Conservation (phyloP, 2,888 invertebrate species). For the Brachyptera risi region DNA sequence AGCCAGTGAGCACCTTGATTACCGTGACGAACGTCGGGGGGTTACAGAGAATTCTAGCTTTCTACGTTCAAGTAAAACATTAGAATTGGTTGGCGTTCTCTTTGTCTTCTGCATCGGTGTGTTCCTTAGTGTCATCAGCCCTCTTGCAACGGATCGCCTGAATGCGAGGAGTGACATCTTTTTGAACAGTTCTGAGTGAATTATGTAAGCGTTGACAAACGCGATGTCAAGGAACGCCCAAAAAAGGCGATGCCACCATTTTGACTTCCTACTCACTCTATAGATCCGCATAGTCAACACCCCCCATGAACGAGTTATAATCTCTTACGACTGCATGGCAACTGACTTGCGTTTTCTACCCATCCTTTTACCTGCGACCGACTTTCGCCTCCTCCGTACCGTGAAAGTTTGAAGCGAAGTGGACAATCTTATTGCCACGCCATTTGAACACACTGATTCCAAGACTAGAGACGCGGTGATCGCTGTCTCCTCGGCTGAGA, state of each 20-base stretch:
- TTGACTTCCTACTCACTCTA: slow-evolving; percentile 4
- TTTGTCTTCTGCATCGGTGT: too few relatives aligned
- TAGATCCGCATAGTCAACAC: neutral
- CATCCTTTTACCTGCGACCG: slow-evolving; percentile 15
- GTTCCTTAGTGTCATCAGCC: neutral
- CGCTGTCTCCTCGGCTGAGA: slow-evolving; percentile 14
- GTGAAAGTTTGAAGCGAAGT: slow-evolving; percentile 34
- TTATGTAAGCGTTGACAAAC: slow-evolving; percentile 14
- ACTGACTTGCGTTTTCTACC: neutral
- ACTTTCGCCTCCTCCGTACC: slow-evolving; percentile 26
- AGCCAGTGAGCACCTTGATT: neutral
- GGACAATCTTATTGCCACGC: slow-evolving; percentile 32
- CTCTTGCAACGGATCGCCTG: neutral
- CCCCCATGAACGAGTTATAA: slow-evolving; percentile 20
- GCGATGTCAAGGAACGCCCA: slow-evolving; percentile 12
- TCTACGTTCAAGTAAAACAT: neutral
- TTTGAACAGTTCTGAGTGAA: neutral
- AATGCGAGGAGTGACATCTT: neutral
- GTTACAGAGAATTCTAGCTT: neutral
- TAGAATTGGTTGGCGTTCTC: neutral
- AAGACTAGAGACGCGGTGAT: slow-evolving; percentile 22
- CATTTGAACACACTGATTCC: slow-evolving; percentile 29
- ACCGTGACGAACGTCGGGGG: neutral
- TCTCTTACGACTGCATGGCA: slow-evolving; percentile 2
- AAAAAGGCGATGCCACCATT: slow-evolving; percentile 22